Evolutionary conservation across 2,888 invertebrate species (phyloP), one percentile per base, ranked within the genome.

Genomic region (Pandemis cinnamomeana): DNA sequence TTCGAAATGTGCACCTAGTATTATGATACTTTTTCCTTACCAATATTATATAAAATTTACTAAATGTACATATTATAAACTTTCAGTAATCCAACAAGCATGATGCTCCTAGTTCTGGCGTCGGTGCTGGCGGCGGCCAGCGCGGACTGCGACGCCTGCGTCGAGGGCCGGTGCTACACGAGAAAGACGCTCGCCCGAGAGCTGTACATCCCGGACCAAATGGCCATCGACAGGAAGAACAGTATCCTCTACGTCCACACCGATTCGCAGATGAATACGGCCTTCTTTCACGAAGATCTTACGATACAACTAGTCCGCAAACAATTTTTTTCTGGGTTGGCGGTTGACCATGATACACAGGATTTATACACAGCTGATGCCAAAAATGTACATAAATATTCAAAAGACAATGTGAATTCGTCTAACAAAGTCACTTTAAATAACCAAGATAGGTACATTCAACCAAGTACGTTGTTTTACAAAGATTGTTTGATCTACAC

Each of bases 101-200:
- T 63, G n/a, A 7, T 55, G 10, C 6, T 72, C 10, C 6, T 68
- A 20, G 10, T 71, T 2, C 15, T 27, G n/a, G 7, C 44, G 6
- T 8, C 27, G 46, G 7, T 48, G 27, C 5, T 67, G 13, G 72
- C 48, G 8, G 72, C 20, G 0, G 55, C 27, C 11, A 20, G 63
- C 11, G 72, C 62, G 1, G 72, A 68, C 63, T 72, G 72, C 61
- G 68, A 72, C 10, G 72, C 68, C 11, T 72, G 68, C 58, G 36
- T 72, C 20, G 7, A 36, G 15, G 68, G 63, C 8, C 5, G 36
- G 44, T 72, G 72, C 36, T 44, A 72, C 63, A 4, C 46, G 1
- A 41, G 48, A 20, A 48, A 46, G 27, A 63, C 46, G 0, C 20
- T 72, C 4, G n/a, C 68, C n/a, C 46, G 68, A 10, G 68, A 67